These are phyloP conservation scores for Cyanoramphus novaezelandiae DNA, from an alignment of 2,113 vertebrate genomes.

Conservation along the genomic window DNA sequence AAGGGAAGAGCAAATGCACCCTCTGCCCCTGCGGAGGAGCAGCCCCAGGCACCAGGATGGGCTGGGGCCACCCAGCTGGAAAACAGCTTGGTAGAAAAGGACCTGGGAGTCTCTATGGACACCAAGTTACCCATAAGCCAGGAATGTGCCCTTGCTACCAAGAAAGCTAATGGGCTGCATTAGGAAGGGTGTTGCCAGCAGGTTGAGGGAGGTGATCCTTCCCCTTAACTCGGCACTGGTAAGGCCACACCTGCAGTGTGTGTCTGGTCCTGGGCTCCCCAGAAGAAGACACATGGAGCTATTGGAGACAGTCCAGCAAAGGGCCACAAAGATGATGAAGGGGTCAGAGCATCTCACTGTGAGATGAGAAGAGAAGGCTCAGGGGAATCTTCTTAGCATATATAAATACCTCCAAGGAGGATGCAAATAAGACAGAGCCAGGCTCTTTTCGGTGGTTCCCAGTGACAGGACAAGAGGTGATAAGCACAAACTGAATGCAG, in stretches of 20 bases:
- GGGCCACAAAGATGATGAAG: neutral
- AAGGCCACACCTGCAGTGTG: neutral
- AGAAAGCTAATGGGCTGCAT: neutral
- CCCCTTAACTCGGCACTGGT: neutral
- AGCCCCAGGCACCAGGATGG: neutral
- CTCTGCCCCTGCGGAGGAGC: neutral
- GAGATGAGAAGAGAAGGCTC: neutral
- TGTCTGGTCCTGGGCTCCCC: neutral
- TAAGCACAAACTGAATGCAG: neutral
- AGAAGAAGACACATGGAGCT: neutral
- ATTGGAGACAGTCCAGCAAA: neutral
- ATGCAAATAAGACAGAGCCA: neutral
- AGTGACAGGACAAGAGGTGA: neutral
- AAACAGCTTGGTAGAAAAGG: neutral
- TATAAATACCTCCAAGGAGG: neutral
- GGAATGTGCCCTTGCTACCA: neutral
- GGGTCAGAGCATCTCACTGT: neutral
- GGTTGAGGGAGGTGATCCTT: neutral
- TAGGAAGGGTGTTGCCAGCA: neutral
- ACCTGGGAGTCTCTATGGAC: no score
- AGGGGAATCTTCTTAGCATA: neutral
- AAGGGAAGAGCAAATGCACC: neutral
- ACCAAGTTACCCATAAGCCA: neutral
- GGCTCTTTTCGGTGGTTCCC: neutral
- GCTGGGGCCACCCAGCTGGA: neutral